Percentiles rank a stretch among this genome's conserved stretches.
phyloP scores from a whole-genome alignment of 2,797 vertebrate species.

The Molossus alvarezi region DNA sequence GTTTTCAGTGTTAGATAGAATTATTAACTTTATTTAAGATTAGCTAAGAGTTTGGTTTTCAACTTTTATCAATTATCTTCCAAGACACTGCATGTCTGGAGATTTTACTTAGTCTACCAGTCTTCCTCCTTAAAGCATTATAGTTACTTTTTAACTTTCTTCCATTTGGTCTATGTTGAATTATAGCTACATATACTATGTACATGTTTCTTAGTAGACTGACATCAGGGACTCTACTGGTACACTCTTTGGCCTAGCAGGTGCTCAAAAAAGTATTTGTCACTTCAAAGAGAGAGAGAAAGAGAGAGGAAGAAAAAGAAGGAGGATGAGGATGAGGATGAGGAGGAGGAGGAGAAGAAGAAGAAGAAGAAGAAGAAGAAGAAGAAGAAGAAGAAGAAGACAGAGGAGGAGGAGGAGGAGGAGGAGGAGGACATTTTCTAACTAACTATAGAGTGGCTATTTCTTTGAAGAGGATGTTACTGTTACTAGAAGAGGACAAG shows the following conservation, averaged over 20 bases:
- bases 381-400: too few species aligned
- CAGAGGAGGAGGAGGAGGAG: too few species aligned
- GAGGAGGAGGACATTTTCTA: neutral
- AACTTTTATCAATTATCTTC: constrained; percentile 30
- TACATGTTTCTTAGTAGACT: neutral
- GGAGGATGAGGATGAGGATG: too few species aligned
- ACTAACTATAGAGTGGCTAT: neutral
- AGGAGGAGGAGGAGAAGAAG: too few species aligned
- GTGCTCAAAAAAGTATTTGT: neutral
- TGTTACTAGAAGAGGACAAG: constrained; percentile 42
- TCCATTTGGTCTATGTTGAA: neutral
- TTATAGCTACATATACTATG: neutral
- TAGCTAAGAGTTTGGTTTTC: constrained; percentile 24
- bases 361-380: too few species aligned
- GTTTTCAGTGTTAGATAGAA: neutral
- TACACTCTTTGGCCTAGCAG: neutral
- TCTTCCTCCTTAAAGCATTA: neutral
- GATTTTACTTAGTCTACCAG: constrained; percentile 33
- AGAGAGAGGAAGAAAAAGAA: too few species aligned
- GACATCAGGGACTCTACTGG: neutral
- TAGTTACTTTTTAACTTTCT: neutral
- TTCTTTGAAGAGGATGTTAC: constrained; percentile 56
- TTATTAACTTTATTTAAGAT: constrained; percentile 43
- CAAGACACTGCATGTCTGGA: neutral
- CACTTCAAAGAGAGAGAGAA: neutral